Conservation (phyloP, 2,888 invertebrate species). For the Cacoxenus indagator region DNA sequence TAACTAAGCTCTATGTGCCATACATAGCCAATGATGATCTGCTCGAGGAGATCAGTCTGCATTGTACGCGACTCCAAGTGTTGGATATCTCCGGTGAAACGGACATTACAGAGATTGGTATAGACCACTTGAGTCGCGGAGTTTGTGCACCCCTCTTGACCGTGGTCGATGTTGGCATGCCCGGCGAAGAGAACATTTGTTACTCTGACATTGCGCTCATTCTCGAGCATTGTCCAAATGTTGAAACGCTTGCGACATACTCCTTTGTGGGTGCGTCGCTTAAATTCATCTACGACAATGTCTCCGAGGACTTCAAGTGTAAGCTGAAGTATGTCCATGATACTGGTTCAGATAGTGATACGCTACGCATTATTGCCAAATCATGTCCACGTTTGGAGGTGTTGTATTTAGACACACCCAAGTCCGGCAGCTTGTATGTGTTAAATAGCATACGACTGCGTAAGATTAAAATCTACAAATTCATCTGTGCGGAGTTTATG, state of each 20-base stretch:
- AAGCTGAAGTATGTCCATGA: constrained; percentile 79
- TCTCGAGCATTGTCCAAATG: constrained; percentile 76
- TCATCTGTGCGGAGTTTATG: constrained; percentile 76
- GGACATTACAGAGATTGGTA: constrained; percentile 77
- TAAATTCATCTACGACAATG: constrained; percentile 73
- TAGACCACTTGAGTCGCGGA: constrained; percentile 74
- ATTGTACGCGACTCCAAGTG: constrained; percentile 74
- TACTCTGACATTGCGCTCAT: constrained; percentile 77
- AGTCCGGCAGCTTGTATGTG: constrained; percentile 68
- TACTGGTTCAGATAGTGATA: constrained; percentile 75
- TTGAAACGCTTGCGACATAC: constrained; percentile 77
- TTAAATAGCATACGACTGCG: constrained; percentile 67
- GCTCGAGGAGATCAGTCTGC: constrained; percentile 74
- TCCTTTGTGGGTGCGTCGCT: constrained; percentile 79
- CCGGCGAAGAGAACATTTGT: constrained; percentile 79
- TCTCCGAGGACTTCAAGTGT: constrained; percentile 74
- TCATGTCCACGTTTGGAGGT: constrained; percentile 77
- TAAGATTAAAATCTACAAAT: constrained; percentile 76
- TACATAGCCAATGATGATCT: constrained; percentile 80
- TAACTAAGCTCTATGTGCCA: constrained; percentile 77
- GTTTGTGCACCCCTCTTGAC: constrained; percentile 74
- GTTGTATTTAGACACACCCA: constrained; percentile 77
- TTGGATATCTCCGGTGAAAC: constrained; percentile 81
- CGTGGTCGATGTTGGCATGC: constrained; percentile 79
- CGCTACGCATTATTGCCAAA: constrained; percentile 75